Evolutionary conservation across 1,140 invertebrate species (phyloP), one percentile per base, ranked within the genome.

Genomic region (Idris sp.): DNA sequence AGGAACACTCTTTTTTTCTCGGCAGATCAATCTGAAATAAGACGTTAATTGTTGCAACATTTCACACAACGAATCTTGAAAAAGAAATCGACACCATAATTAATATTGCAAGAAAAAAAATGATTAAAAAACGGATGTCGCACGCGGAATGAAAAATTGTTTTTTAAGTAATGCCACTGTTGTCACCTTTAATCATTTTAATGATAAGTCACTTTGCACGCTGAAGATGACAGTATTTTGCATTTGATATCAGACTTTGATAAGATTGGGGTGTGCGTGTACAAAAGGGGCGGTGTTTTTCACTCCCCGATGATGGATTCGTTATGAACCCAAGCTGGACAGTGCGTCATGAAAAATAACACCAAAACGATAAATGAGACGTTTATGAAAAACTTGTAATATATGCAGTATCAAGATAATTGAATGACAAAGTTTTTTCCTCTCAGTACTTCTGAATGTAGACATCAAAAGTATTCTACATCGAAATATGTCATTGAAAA

Each of bases 291-390:
- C 58, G 68, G 58, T 9, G 51, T 58, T 64, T 51, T 58, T 61
- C 53, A 48, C 61, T 58, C 61, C 44, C 38, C 44, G 53, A 59
- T 73, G 61, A 73, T 73, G 69, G 59, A 73, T 73, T 28, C 53
- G 26, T 59, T 25, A 33, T 11, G 11, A 59, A 48, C 22, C 25
- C 53, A 59, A 30, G 26, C 36, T 65, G 31, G 59, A 73, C 69
- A 65, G 30, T 65, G 46, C 65, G 53, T 65, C 36, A 65, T 48
- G 46, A 51, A 36, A 59, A 46, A 31, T 48, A 35, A 58, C 36
- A 43, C 35, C 44, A 16, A 43, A 35, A 31, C 59, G 59, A 73
- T 64, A 64, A 58, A 73, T 14, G 51, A 58, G 49, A 41, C 58
- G 19, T 11, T 19, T 28, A 18, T 30, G 13, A 8, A 18, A 62